These are phyloP conservation scores for Drosophila ochracea DNA, from an alignment of 2,888 invertebrate genomes.

Conservation along the genomic window DNA sequence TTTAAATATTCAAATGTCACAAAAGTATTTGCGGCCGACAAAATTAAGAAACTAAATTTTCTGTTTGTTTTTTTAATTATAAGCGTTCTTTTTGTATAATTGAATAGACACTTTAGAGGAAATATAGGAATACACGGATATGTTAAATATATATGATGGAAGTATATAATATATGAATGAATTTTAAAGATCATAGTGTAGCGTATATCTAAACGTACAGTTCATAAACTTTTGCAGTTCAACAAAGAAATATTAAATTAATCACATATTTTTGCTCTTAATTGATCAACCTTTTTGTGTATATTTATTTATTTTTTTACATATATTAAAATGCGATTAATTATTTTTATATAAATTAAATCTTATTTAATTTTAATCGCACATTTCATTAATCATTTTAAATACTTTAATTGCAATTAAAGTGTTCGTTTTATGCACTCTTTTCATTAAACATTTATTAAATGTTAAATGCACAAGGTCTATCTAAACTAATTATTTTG, in stretches of 20 bases:
- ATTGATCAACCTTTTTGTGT: too few relatives aligned
- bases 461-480: not conserved
- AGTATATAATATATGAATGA: not conserved
- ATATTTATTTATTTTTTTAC: not conserved
- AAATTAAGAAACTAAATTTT: not conserved
- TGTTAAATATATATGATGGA: not conserved
- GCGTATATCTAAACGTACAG: not conserved
- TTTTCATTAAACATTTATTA: not conserved
- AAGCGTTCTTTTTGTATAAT: not conserved
- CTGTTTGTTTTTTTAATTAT: not conserved
- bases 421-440: not conserved
- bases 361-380: not conserved
- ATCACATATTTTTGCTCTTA: too few relatives aligned
- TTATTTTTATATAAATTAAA: not conserved
- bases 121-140: not conserved
- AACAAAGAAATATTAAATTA: not conserved
- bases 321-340: not conserved
- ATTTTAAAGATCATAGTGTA: not conserved
- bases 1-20: not conserved
- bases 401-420: slow-evolving; percentile 19
- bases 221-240: not conserved
- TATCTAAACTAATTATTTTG: slow-evolving; percentile 36
- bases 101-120: not conserved
- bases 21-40: not conserved
- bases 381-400: slow-evolving; percentile 10